Base-by-base conservation (phyloP, 53 echinoderm and acorn worm species). In the Pentamera pediparva region DNA sequence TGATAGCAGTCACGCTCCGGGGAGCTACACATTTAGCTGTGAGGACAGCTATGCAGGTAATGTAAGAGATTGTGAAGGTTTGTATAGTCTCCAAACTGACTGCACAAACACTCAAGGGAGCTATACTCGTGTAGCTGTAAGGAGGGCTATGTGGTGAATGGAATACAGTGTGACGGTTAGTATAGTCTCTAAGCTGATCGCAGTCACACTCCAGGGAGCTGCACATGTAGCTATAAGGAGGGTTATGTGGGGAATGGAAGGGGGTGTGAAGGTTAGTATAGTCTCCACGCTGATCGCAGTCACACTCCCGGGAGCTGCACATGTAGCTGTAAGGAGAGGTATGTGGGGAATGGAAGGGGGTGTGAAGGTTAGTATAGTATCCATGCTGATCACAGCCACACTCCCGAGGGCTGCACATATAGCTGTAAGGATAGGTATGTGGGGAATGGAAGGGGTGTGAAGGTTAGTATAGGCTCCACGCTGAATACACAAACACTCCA, bases 51-150 rank as follows among this genome's bases (percentile, higher is more conserved):
- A n/a, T n/a, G n/a, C n/a, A n/a, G n/a, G n/a, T n/a, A n/a, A n/a
- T n/a, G n/a, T n/a, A n/a, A n/a, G n/a, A n/a, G n/a, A n/a, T n/a
- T n/a, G n/a, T n/a, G n/a, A n/a, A n/a, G n/a, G n/a, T n/a, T n/a
- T n/a, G 78, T n/a, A n/a, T 27, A 67, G 52, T 52, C 26, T 37
- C 3, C 65, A 78, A 19, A 55, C 78, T 32, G 65, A 39, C 5
- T 78, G 78, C 34, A 67, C 54, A 11, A 53, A 78, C 37, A 31
- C 7, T 1, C 18, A 18, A 0, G 78, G 78, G 2, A 34, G 33
- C 6, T 78, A 50, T 26, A 18, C n/a, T n/a, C 67, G 2, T 78
- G 78, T 35, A 18, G 7, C 11, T 78, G 78, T 21, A 67, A 67
- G 9, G 15, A 49, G 22, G 78, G 78, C 20, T 78, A 32, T 33